Conservation (phyloP, 2,797 vertebrate genomes). For the Odontamblyopus lacepedii region DNA sequence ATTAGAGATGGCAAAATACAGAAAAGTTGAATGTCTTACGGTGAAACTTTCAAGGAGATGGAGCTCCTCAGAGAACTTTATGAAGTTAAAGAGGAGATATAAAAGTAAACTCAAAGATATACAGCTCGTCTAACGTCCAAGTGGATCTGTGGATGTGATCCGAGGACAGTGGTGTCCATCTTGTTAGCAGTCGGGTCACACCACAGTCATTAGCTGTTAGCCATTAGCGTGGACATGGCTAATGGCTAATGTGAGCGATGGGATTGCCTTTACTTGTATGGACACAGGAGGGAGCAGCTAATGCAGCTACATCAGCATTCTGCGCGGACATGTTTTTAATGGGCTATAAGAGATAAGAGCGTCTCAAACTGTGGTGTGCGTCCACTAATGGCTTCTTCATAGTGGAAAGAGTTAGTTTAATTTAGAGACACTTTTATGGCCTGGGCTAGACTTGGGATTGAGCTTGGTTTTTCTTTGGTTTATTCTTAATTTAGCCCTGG, state of each 20-base stretch:
- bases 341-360: background rate
- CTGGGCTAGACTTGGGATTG: background rate
- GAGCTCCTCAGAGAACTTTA: too few species aligned
- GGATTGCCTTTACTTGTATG: background rate
- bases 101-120: too few species aligned
- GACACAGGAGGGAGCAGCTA: background rate
- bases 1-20: too few species aligned
- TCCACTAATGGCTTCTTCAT: background rate
- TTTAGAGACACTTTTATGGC: background rate
- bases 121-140: background rate
- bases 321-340: slow-evolving; percentile 13
- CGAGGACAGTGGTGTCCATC: slow-evolving; percentile 41
- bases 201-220: slow-evolving; percentile 34
- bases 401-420: background rate
- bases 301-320: slow-evolving; percentile 62
- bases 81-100: too few species aligned
- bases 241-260: slow-evolving; percentile 54
- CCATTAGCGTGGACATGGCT: slow-evolving; percentile 52
- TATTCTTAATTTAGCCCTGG: background rate
- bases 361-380: slow-evolving; percentile 2
- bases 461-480: background rate
- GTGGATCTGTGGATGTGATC: slow-evolving; percentile 27
- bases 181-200: slow-evolving; percentile 57
- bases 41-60: too few species aligned
- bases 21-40: too few species aligned